A percentile compares a stretch with the other conserved stretches of the same genome.
phyloP scores from a whole-genome alignment of 2,888 invertebrate genomes.

The Diarsia dahlii region DNA sequence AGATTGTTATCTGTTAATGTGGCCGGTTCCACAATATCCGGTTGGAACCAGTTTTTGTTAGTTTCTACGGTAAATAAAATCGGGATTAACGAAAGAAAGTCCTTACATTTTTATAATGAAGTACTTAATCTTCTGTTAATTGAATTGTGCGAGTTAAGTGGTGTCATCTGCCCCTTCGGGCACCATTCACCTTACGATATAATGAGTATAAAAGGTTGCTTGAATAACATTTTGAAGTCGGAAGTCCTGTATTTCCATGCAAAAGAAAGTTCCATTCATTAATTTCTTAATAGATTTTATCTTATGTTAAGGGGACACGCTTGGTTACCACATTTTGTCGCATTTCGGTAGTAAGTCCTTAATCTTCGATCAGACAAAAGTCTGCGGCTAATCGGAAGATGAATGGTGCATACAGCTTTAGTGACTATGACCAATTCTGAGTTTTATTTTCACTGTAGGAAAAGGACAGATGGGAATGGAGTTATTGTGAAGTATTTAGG shows the following conservation, averaged over 20 bases:
- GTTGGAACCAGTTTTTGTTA: conserved; percentile 68
- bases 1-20: conserved; percentile 87
- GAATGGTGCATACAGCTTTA: conserved; percentile 43
- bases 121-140: conserved; percentile 67
- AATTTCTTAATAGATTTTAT: conserved; percentile 54
- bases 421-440: conserved; percentile 17
- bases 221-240: conserved; percentile 55
- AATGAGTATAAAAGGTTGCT: conserved; percentile 53
- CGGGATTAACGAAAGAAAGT: conserved; percentile 65
- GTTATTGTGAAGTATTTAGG: conserved; percentile 25
- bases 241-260: conserved; percentile 52
- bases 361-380: conserved; percentile 49
- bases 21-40: conserved; percentile 76
- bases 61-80: conserved; percentile 62
- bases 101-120: conserved; percentile 62
- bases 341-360: conserved; percentile 18
- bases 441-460: conserved; percentile 29
- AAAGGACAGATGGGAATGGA: conserved; percentile 48
- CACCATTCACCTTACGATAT: conserved; percentile 60
- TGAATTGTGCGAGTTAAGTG: conserved; percentile 68
- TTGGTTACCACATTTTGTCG: conserved; percentile 50
- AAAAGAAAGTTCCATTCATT: conserved; percentile 57
- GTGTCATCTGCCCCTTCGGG: conserved; percentile 68
- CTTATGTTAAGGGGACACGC: conserved; percentile 52
- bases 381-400: conserved; percentile 56